phyloP scores from a whole-genome alignment of 2,113 vertebrate species.

The Ailurus styani region DNA sequence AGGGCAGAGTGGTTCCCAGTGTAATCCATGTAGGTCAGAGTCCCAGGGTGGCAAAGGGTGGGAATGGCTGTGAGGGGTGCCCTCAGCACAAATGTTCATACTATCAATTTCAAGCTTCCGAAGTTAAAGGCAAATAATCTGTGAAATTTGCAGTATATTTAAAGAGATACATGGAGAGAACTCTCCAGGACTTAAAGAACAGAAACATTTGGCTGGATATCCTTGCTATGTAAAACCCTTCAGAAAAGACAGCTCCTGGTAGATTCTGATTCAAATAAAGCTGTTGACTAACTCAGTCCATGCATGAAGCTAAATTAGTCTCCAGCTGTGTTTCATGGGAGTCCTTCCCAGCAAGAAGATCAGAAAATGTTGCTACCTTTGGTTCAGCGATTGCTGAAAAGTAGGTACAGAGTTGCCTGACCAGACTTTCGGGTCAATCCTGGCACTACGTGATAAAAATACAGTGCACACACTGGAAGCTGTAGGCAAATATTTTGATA shows the following conservation, averaged over 20 bases:
- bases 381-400: background rate
- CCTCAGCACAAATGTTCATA: background rate
- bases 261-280: background rate
- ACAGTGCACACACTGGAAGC: background rate
- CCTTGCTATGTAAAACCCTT: background rate
- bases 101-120: background rate
- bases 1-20: too few species aligned
- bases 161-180: background rate
- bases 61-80: background rate
- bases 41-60: background rate
- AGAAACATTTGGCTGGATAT: background rate
- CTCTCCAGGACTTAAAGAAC: background rate
- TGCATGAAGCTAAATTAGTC: background rate
- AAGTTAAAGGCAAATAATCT: background rate
- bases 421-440: background rate
- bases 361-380: background rate
- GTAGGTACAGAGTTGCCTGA: background rate
- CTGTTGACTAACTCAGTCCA: background rate
- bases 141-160: background rate
- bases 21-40: background rate
- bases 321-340: background rate
- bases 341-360: background rate
- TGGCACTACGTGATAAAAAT: background rate
- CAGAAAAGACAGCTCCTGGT: background rate
- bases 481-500: background rate